A percentile compares a stretch with the other conserved stretches of the same genome.
Evolutionary conservation across 2,888 invertebrate genomes (phyloP).

Genomic region (Sphaeridia pumilis): DNA sequence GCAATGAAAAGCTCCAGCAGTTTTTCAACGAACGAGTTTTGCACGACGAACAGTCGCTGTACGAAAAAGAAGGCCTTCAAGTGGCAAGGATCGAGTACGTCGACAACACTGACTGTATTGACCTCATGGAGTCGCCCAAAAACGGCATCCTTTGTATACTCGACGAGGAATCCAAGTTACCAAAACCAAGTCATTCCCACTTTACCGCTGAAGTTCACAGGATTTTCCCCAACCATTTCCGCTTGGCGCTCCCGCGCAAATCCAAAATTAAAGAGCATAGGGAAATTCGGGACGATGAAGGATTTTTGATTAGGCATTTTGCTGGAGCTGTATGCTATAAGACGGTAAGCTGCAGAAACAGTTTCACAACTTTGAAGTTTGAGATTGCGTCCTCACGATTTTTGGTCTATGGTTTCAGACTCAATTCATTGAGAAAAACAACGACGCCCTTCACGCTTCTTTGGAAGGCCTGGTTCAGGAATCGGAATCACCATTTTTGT

Average conservation of each 20-base stretch:
- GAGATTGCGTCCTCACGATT: too few relatives aligned
- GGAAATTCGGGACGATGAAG: constrained; percentile 90
- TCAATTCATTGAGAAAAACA: constrained; percentile 96
- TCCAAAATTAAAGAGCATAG: constrained; percentile 77
- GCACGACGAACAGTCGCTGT: constrained; percentile 88
- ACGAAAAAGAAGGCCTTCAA: constrained; percentile 81
- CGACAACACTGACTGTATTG: constrained; percentile 79
- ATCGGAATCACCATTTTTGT: constrained; percentile 69
- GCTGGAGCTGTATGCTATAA: constrained; percentile 97
- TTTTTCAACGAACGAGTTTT: constrained; percentile 96
- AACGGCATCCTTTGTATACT: constrained; percentile 80
- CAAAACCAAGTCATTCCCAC: constrained; percentile 77
- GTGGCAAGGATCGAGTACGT: constrained; percentile 88
- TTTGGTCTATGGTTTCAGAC: too few relatives aligned
- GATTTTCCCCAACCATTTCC: constrained; percentile 65
- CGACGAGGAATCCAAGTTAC: constrained; percentile 93
- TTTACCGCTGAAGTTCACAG: constrained; percentile 87
- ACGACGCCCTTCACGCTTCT: constrained; percentile 92
- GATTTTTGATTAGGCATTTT: constrained; percentile 89
- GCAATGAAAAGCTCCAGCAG: constrained; percentile 97
- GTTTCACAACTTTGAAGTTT: too few relatives aligned
- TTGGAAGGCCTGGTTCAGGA: constrained; percentile 86
- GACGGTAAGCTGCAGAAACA: constrained; percentile 52
- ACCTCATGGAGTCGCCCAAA: constrained; percentile 49
- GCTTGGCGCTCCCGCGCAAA: constrained; percentile 77